phyloP scores from a whole-genome alignment of 2,797 vertebrate species.

The Squalus acanthias region DNA sequence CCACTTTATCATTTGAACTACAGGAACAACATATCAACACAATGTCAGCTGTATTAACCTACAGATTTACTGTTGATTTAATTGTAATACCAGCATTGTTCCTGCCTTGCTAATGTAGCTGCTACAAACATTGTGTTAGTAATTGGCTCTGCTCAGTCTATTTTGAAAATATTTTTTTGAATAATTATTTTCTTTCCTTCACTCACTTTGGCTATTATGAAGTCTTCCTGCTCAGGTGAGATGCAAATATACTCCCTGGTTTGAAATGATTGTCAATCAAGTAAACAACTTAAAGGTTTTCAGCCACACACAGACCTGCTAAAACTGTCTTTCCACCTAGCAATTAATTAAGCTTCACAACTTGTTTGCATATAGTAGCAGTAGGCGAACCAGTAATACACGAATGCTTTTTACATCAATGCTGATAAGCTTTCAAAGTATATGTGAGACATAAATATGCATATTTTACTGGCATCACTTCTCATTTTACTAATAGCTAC shows the following conservation, averaged over 20 bases:
- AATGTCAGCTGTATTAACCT: neutral
- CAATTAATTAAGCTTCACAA: neutral
- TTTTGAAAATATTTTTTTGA: neutral
- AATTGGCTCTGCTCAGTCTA: neutral
- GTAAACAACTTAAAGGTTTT: neutral
- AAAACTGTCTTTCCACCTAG: neutral
- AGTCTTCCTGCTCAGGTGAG: neutral
- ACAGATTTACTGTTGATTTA: neutral
- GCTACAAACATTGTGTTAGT: neutral
- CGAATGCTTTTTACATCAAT: neutral
- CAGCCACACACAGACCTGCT: neutral
- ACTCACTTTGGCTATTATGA: neutral
- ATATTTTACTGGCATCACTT: neutral
- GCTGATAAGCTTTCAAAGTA: neutral
- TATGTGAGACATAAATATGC: neutral
- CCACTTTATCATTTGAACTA: neutral
- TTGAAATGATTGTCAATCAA: neutral
- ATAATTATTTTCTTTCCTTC: constrained; percentile 11
- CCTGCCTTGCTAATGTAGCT: neutral
- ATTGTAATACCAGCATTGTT: neutral
- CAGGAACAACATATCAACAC: neutral
- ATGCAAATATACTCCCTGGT: neutral
- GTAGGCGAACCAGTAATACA: too few species aligned
- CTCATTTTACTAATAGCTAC: too few species aligned
- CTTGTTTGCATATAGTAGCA: neutral